These are phyloP conservation scores for Aphis craccivora DNA, from an alignment of 1,140 invertebrate species.

Conservation along the genomic window DNA sequence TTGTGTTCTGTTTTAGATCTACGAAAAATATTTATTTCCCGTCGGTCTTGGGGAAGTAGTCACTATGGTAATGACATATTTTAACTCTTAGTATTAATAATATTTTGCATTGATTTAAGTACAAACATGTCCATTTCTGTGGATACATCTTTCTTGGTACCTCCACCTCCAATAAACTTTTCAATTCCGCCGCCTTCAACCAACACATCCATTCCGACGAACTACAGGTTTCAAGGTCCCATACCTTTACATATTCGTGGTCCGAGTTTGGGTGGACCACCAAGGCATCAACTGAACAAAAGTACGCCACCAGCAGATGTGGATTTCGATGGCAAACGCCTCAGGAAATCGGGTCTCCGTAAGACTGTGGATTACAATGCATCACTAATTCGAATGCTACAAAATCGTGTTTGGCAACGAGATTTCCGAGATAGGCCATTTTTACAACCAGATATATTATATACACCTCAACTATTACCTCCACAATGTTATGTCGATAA, in stretches of 20 bases:
- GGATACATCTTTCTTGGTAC: slow-evolving; percentile 56
- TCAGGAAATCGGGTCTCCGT: slow-evolving; percentile 94
- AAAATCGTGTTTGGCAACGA: slow-evolving; percentile 92
- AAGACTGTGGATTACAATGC: slow-evolving; percentile 99
- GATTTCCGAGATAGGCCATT: slow-evolving; percentile 86
- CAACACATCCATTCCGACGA: slow-evolving; percentile 52
- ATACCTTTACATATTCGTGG: slow-evolving; percentile 57
- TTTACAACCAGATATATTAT: slow-evolving; percentile 91
- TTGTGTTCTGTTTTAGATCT: background rate
- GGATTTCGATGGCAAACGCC: slow-evolving; percentile 94
- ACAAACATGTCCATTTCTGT: slow-evolving; percentile 45
- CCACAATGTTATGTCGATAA: slow-evolving; percentile 90
- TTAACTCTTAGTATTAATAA: background rate
- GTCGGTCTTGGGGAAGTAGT: background rate
- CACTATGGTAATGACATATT: slow-evolving; percentile 21
- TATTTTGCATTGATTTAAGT: slow-evolving; percentile 10
- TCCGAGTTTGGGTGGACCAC: slow-evolving; percentile 50
- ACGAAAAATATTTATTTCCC: background rate
- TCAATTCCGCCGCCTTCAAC: slow-evolving; percentile 51
- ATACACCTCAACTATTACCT: slow-evolving; percentile 85
- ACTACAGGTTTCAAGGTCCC: slow-evolving; percentile 58
- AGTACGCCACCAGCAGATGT: slow-evolving; percentile 60
- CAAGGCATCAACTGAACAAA: slow-evolving; percentile 50
- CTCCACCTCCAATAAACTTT: slow-evolving; percentile 54
- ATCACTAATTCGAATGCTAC: slow-evolving; percentile 82